These are phyloP conservation scores for Sitta carolinensis DNA, from an alignment of 2,797 vertebrate species.

Conservation along the genomic window DNA sequence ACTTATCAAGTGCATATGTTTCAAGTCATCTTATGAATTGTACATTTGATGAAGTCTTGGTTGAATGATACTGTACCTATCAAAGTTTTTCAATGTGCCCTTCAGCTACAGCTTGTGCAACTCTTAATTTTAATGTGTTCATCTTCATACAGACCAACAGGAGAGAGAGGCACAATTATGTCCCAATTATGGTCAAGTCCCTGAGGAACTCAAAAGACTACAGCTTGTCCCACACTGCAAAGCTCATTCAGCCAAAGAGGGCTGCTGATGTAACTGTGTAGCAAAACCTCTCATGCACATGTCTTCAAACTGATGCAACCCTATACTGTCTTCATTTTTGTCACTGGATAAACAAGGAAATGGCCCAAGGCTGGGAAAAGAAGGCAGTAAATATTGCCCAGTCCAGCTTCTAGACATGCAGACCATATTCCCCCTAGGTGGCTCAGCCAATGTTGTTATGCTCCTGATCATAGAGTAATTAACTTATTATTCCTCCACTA, in stretches of 20 bases:
- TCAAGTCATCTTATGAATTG: neutral
- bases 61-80: neutral
- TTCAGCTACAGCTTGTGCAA: neutral
- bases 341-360: neutral
- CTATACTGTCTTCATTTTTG: neutral
- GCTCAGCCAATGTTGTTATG: neutral
- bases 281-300: neutral
- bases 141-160: neutral
- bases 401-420: neutral
- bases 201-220: neutral
- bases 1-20: neutral
- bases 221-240: neutral
- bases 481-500: neutral
- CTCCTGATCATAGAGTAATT: neutral
- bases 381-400: neutral
- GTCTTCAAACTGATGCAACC: neutral
- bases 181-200: neutral
- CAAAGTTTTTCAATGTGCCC: neutral
- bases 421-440: neutral
- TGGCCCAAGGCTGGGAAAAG: neutral
- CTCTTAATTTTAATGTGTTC: neutral
- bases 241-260: neutral
- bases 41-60: neutral
- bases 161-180: neutral
- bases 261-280: neutral